Evolutionary conservation across 2,797 vertebrate genomes (phyloP), one percentile per base, ranked within the genome.

Genomic region (Diglossa cyanea): DNA sequence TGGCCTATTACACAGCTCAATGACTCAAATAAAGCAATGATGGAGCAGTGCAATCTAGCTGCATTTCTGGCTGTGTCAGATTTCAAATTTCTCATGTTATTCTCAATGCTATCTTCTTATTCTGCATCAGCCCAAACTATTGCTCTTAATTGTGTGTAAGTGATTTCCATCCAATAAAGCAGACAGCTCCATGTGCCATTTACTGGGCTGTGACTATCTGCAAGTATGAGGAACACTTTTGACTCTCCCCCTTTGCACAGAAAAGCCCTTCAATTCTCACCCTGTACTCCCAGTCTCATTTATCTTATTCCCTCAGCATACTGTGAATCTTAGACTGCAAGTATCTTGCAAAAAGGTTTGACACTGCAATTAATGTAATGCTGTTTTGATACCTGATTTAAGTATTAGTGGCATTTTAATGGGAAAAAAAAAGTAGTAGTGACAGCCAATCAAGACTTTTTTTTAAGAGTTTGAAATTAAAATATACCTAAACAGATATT

Each of bases 1-100:
- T 53, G 68, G 60, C 70, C 71, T 63, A 81, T 94, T 89, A 94
- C 87, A 92, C 87, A 94, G 87, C 81, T 82, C 84, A 94, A 2
- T 91, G 89, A 74, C 72, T 93, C 91, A 83, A 85, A 91, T 45
- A 84, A 89, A 89, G 68, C 65, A 80, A 33, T 74, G 87, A 91
- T 75, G 45, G 58, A 91, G 65, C 21, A 77, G 48, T 33, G 80
- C 68, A 79, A 74, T 80, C 78, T 31, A 50, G 47, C 28, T 53
- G 66, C 40, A 20, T 62, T 55, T 67, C 93, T 89, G 79, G 71
- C 87, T 76, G 53, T 66, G 68, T 73, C 75, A 92, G 67, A 85
- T 91, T 87, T 82, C 37, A 67, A 91, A 88, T 85, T 82, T 45
- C 71, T 89, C 48, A 28, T 60, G 82, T 76, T 81, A 80, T 86